A percentile compares a stretch with the other conserved stretches of the same genome.
Evolutionary conservation across 2,113 vertebrate species (phyloP).

Genomic region (Dryoscopus gambensis): DNA sequence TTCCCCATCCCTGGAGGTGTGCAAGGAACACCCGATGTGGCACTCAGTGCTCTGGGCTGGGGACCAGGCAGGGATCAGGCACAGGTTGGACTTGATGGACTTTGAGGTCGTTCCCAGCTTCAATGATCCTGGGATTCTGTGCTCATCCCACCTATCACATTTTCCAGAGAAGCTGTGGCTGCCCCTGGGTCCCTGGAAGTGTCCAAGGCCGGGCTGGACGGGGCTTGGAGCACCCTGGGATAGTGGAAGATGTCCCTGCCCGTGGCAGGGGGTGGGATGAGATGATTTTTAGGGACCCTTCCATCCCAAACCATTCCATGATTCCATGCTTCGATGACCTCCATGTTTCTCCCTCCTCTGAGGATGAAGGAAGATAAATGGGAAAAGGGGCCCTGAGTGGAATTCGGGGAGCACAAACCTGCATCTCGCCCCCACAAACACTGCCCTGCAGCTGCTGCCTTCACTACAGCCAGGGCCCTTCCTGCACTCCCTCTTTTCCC

Average conservation of each 20-base stretch:
- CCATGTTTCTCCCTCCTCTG: not conserved
- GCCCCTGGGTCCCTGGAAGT: not conserved
- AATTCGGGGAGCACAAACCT: not conserved
- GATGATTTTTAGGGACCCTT: not conserved
- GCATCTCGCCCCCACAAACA: not conserved
- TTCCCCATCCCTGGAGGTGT: not conserved
- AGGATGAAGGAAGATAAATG: not conserved
- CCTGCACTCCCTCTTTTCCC: not conserved
- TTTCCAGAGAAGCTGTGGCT: not conserved
- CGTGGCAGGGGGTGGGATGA: not conserved
- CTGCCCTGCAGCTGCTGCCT: not conserved
- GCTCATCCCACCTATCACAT: fast-evolving
- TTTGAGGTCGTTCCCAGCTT: not conserved
- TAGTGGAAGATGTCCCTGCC: not conserved
- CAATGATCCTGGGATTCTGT: not conserved
- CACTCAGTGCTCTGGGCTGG: not conserved
- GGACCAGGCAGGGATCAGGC: fast-evolving
- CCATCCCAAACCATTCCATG: not conserved
- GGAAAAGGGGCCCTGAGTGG: not conserved
- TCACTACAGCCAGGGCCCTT: not conserved
- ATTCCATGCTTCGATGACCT: not conserved
- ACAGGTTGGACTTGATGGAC: no score
- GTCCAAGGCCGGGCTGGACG: fast-evolving
- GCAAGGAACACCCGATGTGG: fast-evolving
- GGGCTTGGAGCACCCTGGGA: not conserved